Conservation (phyloP, 2,113 vertebrate genomes). For the Hucho hucho region DNA sequence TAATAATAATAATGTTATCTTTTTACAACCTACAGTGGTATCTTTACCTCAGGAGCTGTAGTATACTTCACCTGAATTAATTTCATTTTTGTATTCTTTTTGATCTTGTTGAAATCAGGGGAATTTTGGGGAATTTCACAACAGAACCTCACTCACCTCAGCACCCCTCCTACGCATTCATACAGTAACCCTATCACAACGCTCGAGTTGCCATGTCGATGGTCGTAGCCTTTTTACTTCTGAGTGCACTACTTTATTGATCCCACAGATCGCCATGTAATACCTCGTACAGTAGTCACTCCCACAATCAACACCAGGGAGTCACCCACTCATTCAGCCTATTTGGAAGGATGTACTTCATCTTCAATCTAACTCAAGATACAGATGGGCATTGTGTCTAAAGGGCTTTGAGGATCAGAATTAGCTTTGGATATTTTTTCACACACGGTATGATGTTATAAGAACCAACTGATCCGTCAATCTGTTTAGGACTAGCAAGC, state of each 20-base stretch:
- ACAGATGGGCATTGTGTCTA: background rate
- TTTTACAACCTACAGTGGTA: conserved; percentile 73
- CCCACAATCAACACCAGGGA: background rate
- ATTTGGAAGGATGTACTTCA: background rate
- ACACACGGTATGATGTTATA: conserved; percentile 24
- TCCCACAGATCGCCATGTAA: conserved; percentile 61
- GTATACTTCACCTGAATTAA: conserved; percentile 71
- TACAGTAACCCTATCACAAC: conserved; percentile 3
- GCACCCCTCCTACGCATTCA: conserved; percentile 37
- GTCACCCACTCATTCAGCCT: background rate
- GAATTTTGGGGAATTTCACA: conserved; percentile 48
- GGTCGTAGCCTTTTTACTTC: conserved; percentile 27
- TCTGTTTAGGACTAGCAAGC: conserved; percentile 1
- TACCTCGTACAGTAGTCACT: conserved; percentile 21
- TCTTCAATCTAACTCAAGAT: background rate
- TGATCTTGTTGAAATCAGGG: conserved; percentile 59
- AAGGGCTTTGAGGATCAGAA: conserved; percentile 21
- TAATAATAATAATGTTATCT: conserved; percentile 57
- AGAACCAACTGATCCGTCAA: background rate
- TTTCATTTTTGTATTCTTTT: conserved; percentile 71
- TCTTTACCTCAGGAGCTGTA: conserved; percentile 77
- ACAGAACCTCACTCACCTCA: conserved; percentile 30
- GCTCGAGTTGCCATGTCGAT: conserved; percentile 35
- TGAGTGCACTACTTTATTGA: conserved; percentile 33
- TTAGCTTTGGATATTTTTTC: conserved; percentile 17